These are phyloP conservation scores for Hydractinia echinata DNA, from an alignment of 30 jellyfish, hydroid and myxozoan species.

Conservation along the genomic window DNA sequence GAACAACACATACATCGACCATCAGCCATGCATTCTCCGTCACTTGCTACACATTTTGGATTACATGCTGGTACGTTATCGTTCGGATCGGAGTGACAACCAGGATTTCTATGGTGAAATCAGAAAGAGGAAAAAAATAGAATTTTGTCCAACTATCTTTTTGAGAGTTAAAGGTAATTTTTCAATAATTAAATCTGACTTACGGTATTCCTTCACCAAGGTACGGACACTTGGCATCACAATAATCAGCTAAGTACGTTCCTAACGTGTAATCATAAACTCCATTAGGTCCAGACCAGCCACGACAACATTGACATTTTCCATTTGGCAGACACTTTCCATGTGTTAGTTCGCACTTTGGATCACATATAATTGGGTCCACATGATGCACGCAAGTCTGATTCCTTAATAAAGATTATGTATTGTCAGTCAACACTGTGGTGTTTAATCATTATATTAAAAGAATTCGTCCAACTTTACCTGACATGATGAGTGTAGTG, in stretches of 20 bases:
- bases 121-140: too few relatives aligned
- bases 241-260: neutral
- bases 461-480: neutral
- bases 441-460: too few relatives aligned
- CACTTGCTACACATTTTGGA: slow-evolving; percentile 1
- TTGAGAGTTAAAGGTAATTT: too few relatives aligned
- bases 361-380: too few relatives aligned
- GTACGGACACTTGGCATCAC: neutral
- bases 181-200: neutral
- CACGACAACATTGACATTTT: neutral
- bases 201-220: neutral
- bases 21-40: slow-evolving; percentile 13
- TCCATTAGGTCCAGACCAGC: slow-evolving; percentile 13
- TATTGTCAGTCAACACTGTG: too few relatives aligned
- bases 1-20: slow-evolving; percentile 34
- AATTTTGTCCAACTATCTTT: too few relatives aligned
- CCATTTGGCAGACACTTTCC: neutral
- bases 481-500: slow-evolving; percentile 32
- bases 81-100: neutral
- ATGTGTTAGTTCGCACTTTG: neutral
- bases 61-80: neutral
- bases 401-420: neutral
- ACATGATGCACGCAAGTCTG: neutral
- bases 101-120: too few relatives aligned
- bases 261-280: neutral